Evolutionary conservation across 2,113 vertebrate species (phyloP).

Genomic region (Ageneiosus marmoratus): DNA sequence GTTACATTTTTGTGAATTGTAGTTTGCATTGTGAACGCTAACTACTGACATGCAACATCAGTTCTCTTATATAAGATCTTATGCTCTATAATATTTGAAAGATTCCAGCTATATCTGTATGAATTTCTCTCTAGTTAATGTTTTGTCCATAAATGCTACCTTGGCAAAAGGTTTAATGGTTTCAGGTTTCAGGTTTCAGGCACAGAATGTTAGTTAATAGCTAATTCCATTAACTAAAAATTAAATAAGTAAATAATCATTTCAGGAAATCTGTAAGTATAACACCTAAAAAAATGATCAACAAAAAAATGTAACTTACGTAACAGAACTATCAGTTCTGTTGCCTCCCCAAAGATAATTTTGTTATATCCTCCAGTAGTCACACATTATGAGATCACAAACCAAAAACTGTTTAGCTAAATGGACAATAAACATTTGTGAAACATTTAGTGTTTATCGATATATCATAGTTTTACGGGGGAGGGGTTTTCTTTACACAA

Average conservation of each 20-base stretch:
- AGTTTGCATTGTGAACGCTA: not conserved
- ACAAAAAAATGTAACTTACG: not conserved
- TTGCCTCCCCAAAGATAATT: not conserved
- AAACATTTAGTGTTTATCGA: not conserved
- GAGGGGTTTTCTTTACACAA: not conserved
- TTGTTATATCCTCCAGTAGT: constrained; percentile 6
- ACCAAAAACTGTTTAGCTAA: not conserved
- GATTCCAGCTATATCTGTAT: not conserved
- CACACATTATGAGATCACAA: constrained; percentile 19
- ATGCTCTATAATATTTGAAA: not conserved
- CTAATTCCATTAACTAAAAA: not conserved
- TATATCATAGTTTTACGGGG: not conserved
- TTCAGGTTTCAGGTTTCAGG: too few relatives aligned
- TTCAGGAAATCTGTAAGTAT: not conserved
- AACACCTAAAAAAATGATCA: not conserved
- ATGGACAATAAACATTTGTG: not conserved
- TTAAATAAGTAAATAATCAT: not conserved
- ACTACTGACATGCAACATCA: not conserved
- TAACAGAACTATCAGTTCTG: not conserved
- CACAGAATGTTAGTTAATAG: not conserved
- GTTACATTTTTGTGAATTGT: not conserved
- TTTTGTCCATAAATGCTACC: not conserved
- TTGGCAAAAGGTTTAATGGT: not conserved
- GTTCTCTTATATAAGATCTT: not conserved
- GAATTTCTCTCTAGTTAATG: not conserved